Base-by-base conservation (phyloP, 2,888 invertebrate species). In the Volucella inanis region DNA sequence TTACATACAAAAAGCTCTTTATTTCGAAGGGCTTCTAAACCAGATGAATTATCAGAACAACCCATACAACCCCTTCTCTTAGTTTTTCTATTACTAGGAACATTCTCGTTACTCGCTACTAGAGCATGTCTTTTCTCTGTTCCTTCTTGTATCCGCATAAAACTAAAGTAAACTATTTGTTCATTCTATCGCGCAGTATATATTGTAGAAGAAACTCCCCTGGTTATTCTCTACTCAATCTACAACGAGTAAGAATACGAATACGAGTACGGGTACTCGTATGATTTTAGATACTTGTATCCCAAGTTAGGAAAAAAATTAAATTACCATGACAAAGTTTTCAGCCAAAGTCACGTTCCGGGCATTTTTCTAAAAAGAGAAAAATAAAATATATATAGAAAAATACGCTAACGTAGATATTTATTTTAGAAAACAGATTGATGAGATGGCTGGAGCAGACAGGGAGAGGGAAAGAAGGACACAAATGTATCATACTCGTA, bases 251-350 rank as follows among this genome's bases (percentile, higher is more conserved):
- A 3, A 1, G 22, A 22, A 22, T 22, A 31, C 31, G 31, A 31
- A 31, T 31, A 31, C 31, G 31, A 31, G 2, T 31, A 3, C 31
- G 31, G 31, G 31, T 31, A 31, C 31, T 31, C 31, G 6, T 31
- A 31, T 31, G 31, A 31, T 31, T 31, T 31, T 31, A 31, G 31
- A 31, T 31, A 31, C 31, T 31, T 6, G 31, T 31, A 55, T 72
- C 43, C 18, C 39, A 79, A 75, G 22, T n/a, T 55, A 78, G 49
- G 47, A 76, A 74, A 74, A 75, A 65, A 64, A 84, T 57, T 61
- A 84, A 75, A 80, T 71, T 71, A 72, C 76, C 71, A 76, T 72
- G 77, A 85, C 81, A 85, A 85, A 85, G 76, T 85, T 85, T 74
- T 76, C 50, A 76, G 67, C 62, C 62, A 77, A 72, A 85, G 85